These are phyloP conservation scores for Anser cygnoides DNA, from an alignment of 2,113 vertebrate genomes.

Conservation along the genomic window DNA sequence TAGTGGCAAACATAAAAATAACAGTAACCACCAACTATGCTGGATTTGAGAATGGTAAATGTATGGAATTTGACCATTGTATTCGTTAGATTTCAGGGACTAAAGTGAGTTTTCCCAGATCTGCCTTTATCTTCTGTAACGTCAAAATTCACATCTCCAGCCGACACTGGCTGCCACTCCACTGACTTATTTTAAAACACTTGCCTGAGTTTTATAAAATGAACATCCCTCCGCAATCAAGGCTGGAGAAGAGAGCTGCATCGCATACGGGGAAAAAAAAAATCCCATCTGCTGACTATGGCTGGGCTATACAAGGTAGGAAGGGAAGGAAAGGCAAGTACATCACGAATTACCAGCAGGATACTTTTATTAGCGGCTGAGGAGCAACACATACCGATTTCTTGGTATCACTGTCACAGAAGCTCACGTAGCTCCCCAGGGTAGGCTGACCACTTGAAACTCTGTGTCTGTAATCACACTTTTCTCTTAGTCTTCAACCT, in stretches of 20 bases:
- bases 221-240: background rate
- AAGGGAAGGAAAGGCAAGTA: background rate
- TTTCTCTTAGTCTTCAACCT: background rate
- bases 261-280: background rate
- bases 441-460: background rate
- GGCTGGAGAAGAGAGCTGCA: background rate
- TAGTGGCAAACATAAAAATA: background rate
- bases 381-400: fast-evolving
- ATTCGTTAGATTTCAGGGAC: background rate
- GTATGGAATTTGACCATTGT: background rate
- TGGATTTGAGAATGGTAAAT: background rate
- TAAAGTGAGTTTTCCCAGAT: background rate
- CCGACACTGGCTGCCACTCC: background rate
- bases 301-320: background rate
- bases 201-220: background rate
- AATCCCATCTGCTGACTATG: background rate
- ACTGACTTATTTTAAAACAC: background rate
- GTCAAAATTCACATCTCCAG: background rate
- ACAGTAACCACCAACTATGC: background rate
- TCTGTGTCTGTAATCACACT: background rate
- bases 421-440: fast-evolving
- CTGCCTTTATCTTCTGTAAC: background rate
- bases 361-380: background rate
- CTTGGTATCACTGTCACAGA: background rate
- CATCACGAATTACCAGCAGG: background rate